Base-by-base conservation (phyloP, 2,113 vertebrate species). In the Actenoides hombroni region DNA sequence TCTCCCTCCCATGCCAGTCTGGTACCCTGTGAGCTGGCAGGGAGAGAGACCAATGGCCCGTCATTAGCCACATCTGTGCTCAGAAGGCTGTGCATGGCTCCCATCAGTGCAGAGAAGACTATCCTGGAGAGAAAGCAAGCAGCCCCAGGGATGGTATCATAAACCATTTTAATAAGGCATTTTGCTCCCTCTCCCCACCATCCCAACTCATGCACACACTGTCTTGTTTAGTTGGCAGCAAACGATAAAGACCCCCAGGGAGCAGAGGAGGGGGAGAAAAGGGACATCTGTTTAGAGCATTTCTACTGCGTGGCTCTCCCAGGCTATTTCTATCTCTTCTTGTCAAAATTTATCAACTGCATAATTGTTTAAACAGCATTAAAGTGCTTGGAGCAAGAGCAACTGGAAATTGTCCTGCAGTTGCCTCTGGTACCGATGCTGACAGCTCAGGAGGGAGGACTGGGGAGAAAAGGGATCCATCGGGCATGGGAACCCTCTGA, bases 321-420 rank as follows among this genome's bases (percentile, higher is more conserved):
- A 96, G 96, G 95, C 95, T 96, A 94, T 96, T 97, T 95, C 96
- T 97, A 97, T 97, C 96, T 96, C 91, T 87, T 94, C 95, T 97
- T 97, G 97, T 97, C 97, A 97, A 97, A 97, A 97, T 97, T 96
- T 97, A 97, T 97, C 97, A 97, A 97, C 95, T 96, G 96, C 85
- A 4, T 97, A 96, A 97, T 97, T 97, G 96, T 94, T 97, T 97
- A 97, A 97, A 97, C 90, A 96, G 95, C 93, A 97, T 96, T 96
- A 97, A 96, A 96, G 93, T 79, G 96, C 95, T 94, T 84, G 84
- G 86, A 97, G 97, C 89, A 94, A 96, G 68, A 96, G 94, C 94
- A 95, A 97, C 94, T 97, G 97, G 95, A 96, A 97, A 92, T 76
- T 89, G 92, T 97, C 97, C 95, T 90, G 54, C 68, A 74, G 67